phyloP scores from a whole-genome alignment of 2,113 vertebrate species.

The Cheirogaleus medius region DNA sequence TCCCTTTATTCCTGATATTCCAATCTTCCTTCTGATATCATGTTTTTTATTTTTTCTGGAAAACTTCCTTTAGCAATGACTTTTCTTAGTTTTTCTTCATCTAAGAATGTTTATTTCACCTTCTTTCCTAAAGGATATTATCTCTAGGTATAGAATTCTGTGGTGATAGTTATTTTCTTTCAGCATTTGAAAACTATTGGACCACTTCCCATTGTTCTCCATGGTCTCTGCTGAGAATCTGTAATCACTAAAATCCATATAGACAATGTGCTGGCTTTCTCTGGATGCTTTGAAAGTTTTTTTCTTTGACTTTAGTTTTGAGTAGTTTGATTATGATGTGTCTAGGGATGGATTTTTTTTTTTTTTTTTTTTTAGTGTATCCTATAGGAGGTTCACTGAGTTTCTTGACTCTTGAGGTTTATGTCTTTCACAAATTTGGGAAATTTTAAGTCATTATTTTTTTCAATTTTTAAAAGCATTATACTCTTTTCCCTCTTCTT shows the following conservation, averaged over 20 bases:
- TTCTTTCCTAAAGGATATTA: background rate
- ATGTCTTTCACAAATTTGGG: background rate
- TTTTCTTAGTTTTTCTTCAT: background rate
- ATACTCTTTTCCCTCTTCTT: background rate
- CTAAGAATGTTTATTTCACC: slow-evolving; percentile 17
- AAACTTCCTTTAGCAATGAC: slow-evolving; percentile 11
- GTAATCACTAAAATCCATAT: background rate
- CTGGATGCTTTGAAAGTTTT: background rate
- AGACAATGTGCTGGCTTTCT: background rate
- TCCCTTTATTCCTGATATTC: background rate
- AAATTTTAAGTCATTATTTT: background rate
- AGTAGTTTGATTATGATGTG: background rate
- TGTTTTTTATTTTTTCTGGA: background rate
- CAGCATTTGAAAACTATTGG: background rate
- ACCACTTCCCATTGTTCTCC: background rate
- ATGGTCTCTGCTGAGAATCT: background rate
- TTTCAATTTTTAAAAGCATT: background rate
- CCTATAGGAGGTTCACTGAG: background rate
- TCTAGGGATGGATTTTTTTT: background rate
- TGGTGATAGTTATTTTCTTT: background rate
- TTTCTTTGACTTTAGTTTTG: slow-evolving; percentile 16
- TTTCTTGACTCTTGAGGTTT: background rate
- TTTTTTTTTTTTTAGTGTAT: background rate
- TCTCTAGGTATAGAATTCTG: background rate
- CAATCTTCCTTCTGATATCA: background rate